These are phyloP conservation scores for Myripristis murdjan DNA, from an alignment of 2,797 vertebrate genomes.

Conservation along the genomic window DNA sequence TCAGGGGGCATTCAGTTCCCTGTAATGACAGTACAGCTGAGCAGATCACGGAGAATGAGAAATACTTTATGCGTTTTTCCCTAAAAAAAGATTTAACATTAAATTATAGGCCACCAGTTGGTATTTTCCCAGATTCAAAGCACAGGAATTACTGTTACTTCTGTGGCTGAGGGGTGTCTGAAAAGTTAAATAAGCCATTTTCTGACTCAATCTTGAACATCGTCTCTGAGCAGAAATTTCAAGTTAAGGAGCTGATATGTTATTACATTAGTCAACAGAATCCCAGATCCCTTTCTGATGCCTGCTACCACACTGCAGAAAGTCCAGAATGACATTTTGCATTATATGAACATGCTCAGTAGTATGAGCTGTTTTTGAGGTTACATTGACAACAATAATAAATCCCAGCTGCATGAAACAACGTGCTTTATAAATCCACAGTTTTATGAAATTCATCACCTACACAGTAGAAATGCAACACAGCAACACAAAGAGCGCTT, in stretches of 20 bases:
- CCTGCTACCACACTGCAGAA: neutral
- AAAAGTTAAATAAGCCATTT: slow-evolving; percentile 44
- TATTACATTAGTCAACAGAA: slow-evolving; percentile 35
- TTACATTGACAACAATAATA: slow-evolving; percentile 13
- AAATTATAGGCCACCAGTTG: too few relatives aligned
- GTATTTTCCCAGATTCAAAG: too few relatives aligned
- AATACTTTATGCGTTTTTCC: slow-evolving; percentile 11
- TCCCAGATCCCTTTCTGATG: slow-evolving; percentile 1
- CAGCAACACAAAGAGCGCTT: slow-evolving; percentile 52
- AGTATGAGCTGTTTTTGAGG: neutral
- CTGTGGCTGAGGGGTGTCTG: neutral
- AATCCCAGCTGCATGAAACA: slow-evolving; percentile 8
- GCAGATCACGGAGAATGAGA: slow-evolving; percentile 30
- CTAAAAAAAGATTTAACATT: neutral
- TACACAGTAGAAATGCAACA: slow-evolving; percentile 21
- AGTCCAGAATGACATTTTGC: neutral
- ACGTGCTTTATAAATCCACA: slow-evolving; percentile 15
- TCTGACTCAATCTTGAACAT: slow-evolving; percentile 42
- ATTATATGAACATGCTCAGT: neutral
- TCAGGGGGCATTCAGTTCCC: slow-evolving; percentile 58
- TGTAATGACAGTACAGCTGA: slow-evolving; percentile 57
- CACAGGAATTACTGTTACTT: slow-evolving; percentile 39
- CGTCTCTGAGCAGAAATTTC: slow-evolving; percentile 11
- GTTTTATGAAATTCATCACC: slow-evolving; percentile 26
- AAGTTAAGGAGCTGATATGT: slow-evolving; percentile 27